These are phyloP conservation scores for Brachyptera risi DNA, from an alignment of 2,888 invertebrate genomes.

Conservation along the genomic window DNA sequence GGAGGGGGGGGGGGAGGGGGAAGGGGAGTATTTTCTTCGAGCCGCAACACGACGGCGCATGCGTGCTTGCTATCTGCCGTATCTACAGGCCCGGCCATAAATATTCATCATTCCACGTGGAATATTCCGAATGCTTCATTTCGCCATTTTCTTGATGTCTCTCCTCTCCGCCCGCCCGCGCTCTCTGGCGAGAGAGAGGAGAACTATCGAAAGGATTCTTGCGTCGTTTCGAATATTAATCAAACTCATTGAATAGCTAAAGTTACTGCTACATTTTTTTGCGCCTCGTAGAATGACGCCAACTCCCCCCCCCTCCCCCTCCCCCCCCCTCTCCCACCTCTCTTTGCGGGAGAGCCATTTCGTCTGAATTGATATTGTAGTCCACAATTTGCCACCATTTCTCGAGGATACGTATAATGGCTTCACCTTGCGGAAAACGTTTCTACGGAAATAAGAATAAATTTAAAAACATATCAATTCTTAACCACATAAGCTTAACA, in stretches of 20 bases:
- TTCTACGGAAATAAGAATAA: too few species aligned
- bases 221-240: slow-evolving; percentile 22
- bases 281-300: background rate
- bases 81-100: slow-evolving; percentile 11
- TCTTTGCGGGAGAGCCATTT: background rate
- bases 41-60: too few species aligned
- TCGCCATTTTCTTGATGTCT: slow-evolving; percentile 13
- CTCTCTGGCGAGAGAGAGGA: background rate
- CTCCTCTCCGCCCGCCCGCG: slow-evolving; percentile 6
- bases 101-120: slow-evolving; percentile 26
- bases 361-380: background rate
- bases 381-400: slow-evolving; percentile 1
- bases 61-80: too few species aligned
- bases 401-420: too few species aligned
- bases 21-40: background rate
- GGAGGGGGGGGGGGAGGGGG: background rate
- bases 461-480: too few species aligned
- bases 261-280: too few species aligned
- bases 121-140: slow-evolving; percentile 24
- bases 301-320: background rate
- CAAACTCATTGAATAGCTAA: slow-evolving; percentile 18
- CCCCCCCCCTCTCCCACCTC: background rate
- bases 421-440: too few species aligned
- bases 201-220: slow-evolving; percentile 21
- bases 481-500: too few species aligned